Evolutionary conservation across 2,113 vertebrate species (phyloP).

Genomic region (Physeter macrocephalus): DNA sequence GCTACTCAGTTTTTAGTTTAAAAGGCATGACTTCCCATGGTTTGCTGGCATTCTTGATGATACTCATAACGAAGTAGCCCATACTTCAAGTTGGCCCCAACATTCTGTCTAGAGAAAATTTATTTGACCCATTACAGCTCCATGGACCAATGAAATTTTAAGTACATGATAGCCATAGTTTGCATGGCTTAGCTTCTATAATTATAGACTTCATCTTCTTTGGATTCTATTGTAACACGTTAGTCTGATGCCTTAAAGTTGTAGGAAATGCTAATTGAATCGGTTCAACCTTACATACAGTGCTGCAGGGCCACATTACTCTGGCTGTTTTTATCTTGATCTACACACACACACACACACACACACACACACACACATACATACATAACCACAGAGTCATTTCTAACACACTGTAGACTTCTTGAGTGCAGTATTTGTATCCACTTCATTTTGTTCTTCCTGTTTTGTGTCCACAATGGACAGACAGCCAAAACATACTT

Average conservation of each 20-base stretch:
- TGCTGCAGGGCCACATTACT: neutral
- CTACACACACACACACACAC: neutral
- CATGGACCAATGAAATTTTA: neutral
- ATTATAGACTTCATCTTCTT: neutral
- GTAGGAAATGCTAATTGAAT: neutral
- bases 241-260: neutral
- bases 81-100: neutral
- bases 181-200: neutral
- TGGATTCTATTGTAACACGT: neutral
- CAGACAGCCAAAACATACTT: neutral
- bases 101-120: neutral
- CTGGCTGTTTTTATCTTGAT: neutral
- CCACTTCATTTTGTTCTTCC: neutral
- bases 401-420: neutral
- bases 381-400: neutral
- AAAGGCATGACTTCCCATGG: neutral
- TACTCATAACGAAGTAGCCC: neutral
- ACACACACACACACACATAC: neutral
- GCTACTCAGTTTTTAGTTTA: neutral
- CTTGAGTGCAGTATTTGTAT: neutral
- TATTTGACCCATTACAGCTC: neutral
- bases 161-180: neutral
- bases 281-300: neutral
- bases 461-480: neutral
- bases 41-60: neutral